Percentiles rank a stretch among this genome's conserved stretches.
These are phyloP conservation scores for Morone chrysops DNA, from an alignment of 2,113 vertebrate species.

Conservation along the genomic window DNA sequence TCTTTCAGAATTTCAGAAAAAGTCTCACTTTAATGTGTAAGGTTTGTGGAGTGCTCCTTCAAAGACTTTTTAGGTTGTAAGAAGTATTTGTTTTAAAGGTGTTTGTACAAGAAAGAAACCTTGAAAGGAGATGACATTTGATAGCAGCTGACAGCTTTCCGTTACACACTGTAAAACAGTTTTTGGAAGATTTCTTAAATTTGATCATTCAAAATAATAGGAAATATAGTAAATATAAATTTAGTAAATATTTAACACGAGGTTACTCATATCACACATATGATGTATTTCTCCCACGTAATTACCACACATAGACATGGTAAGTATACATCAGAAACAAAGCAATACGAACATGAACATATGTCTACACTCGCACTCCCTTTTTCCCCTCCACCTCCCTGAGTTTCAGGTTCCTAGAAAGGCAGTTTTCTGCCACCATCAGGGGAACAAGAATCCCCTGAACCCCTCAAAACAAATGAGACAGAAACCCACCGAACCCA, in stretches of 20 bases:
- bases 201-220: not conserved
- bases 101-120: too few species aligned
- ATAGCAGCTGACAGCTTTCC: not conserved
- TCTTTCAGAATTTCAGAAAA: too few species aligned
- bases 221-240: not conserved
- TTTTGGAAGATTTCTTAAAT: not conserved
- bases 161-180: too few species aligned
- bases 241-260: not conserved
- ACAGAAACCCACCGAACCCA: conserved; percentile 77
- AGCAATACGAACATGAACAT: conserved; percentile 19
- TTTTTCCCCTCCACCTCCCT: conserved; percentile 12
- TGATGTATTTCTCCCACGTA: not conserved
- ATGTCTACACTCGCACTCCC: not conserved
- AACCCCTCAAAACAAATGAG: conserved; percentile 56
- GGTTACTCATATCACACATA: not conserved
- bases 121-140: too few species aligned
- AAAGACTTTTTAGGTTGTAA: too few species aligned
- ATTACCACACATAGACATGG: not conserved
- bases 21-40: too few species aligned
- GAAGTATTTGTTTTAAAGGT: too few species aligned
- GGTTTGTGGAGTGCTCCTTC: too few species aligned
- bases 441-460: conserved; percentile 66
- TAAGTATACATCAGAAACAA: conserved; percentile 39
- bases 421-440: conserved; percentile 54
- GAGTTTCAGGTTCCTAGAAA: conserved; percentile 83